phyloP scores from a whole-genome alignment of 2,888 invertebrate genomes.

The Drosophila cyrtoloma region DNA sequence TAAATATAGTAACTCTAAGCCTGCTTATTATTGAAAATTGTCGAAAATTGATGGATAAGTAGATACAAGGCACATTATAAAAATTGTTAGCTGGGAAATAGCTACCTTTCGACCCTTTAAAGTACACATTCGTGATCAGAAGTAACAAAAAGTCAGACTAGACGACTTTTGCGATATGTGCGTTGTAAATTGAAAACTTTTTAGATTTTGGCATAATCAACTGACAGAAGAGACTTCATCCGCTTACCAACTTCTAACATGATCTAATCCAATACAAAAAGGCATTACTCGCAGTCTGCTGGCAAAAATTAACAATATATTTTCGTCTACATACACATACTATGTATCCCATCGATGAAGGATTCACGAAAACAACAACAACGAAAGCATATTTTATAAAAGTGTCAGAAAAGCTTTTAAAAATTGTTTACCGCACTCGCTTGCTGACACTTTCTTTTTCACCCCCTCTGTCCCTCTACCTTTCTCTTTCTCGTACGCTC shows the following conservation, averaged over 20 bases:
- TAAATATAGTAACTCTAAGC: not conserved
- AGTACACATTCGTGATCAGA: not conserved
- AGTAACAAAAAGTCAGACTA: no score
- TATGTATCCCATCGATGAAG: slow-evolving; percentile 44
- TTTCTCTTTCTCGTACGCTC: not conserved
- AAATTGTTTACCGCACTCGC: slow-evolving; percentile 33
- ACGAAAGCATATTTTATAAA: slow-evolving; percentile 27
- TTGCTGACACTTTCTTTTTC: not conserved
- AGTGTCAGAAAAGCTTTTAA: slow-evolving; percentile 71
- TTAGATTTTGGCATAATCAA: not conserved
- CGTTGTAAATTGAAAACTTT: not conserved
- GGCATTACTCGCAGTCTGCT: slow-evolving; percentile 36
- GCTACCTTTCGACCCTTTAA: rapidly evolving
- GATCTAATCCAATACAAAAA: slow-evolving; percentile 43
- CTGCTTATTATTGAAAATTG: not conserved
- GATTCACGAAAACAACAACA: slow-evolving; percentile 4
- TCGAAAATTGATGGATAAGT: not conserved
- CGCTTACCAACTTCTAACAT: not conserved
- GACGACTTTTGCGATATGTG: not conserved
- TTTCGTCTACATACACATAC: slow-evolving; percentile 8
- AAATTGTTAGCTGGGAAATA: not conserved
- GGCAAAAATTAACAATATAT: slow-evolving; percentile 55
- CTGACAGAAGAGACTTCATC: not conserved
- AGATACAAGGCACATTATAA: not conserved
- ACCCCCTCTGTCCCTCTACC: not conserved